Evolutionary conservation across 2,888 invertebrate species (phyloP).

Genomic region (Petrolisthes manimaculis): DNA sequence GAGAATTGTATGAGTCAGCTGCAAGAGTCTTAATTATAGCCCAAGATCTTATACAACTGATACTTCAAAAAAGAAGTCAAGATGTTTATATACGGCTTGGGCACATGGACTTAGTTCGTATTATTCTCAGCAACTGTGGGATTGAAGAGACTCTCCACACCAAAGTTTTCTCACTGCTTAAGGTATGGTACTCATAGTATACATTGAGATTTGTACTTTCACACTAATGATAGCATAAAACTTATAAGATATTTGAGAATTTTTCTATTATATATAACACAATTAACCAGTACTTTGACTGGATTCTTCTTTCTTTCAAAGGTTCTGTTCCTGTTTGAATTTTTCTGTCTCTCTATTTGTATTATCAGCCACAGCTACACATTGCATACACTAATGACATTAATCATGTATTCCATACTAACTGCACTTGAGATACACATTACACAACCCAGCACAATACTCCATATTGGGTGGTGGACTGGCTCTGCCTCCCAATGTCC

Average conservation of each 20-base stretch:
- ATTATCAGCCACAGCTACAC: too few relatives aligned
- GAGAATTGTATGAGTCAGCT: slow-evolving; percentile 69
- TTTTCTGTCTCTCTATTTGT: too few relatives aligned
- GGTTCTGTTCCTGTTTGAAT: too few relatives aligned
- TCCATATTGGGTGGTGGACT: too few relatives aligned
- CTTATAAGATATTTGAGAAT: neutral
- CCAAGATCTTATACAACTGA: slow-evolving; percentile 56
- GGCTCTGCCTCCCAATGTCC: too few relatives aligned
- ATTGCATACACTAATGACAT: too few relatives aligned
- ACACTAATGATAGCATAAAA: neutral
- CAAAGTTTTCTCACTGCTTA: slow-evolving; percentile 42
- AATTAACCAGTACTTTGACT: too few relatives aligned
- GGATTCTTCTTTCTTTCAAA: too few relatives aligned
- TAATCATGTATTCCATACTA: too few relatives aligned
- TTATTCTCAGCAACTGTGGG: slow-evolving; percentile 47
- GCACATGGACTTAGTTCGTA: slow-evolving; percentile 46
- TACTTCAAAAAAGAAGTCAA: slow-evolving; percentile 35
- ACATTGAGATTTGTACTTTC: neutral
- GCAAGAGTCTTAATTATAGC: slow-evolving; percentile 56
- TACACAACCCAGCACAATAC: too few relatives aligned
- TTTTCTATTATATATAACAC: too few relatives aligned
- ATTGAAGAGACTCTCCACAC: slow-evolving; percentile 44
- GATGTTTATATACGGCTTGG: slow-evolving; percentile 43
- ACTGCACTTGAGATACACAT: too few relatives aligned
- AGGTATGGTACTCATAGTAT: slow-evolving; percentile 29